Evolutionary conservation across 2,797 vertebrate species (phyloP), one percentile per base, ranked within the genome.

Genomic region (Tragopan temminckii): DNA sequence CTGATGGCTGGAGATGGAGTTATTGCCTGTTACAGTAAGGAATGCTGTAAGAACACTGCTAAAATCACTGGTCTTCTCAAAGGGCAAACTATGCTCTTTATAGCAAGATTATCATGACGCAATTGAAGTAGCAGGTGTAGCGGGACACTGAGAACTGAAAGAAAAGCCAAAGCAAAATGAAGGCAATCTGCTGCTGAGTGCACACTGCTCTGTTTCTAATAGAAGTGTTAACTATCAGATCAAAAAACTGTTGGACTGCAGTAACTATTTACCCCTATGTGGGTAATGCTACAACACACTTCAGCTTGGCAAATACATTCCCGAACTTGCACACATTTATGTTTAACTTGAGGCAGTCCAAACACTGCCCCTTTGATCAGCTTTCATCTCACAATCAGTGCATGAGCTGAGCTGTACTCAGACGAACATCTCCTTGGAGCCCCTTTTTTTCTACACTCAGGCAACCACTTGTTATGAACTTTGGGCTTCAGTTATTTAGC

Each of bases 301-400:
- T 87, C 79, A 87, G 36, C 42, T 92, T 50, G 9, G 68, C 61
- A 96, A 92, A 92, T 57, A 74, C 3, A 87, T 45, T 93, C 29
- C 48, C 57, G 86, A 36, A 35, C 67, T 69, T 66, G 50, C 50
- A 83, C 29, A 87, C 27, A 89, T 80, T 77, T 77, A 82, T 48
- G 52, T 79, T 67, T 87, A 77, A 89, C 40, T 77, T 90, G 35
- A 94, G 85, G 48, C 61, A 93, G 58, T 42, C 61, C 84, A 92
- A 94, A 85, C 84, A 90, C 23, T 46, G 45, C 53, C 36, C 40
- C 89, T 89, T 77, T 87, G 18, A 94, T 33, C 35, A 85, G 81
- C 80, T 88, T 45, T 1, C 66, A 61, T 68, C 72, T 88, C n/a
- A 53, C 0, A 9, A 85, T 42, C 70, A 90, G 64, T 57, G 11